phyloP scores from a whole-genome alignment of 2,888 invertebrate genomes.

The Tetheella fluctuosa region DNA sequence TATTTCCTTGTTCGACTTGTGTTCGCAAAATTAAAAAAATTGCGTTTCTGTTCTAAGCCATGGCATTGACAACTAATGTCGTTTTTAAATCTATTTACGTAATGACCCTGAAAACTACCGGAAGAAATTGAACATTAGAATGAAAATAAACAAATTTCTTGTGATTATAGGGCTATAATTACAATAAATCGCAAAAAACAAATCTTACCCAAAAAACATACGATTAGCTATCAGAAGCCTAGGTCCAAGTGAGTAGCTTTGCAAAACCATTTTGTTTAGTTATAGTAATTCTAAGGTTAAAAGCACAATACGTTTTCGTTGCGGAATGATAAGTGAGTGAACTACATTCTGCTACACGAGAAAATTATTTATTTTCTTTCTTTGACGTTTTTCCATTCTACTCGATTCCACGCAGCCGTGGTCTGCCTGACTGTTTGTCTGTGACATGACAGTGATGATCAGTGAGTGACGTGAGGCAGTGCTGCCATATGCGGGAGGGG shows the following conservation, averaged over 20 bases:
- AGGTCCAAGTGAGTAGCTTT: constrained; percentile 39
- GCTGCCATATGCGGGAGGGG: no score
- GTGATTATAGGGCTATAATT: not conserved
- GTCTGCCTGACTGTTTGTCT: no score
- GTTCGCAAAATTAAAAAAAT: constrained; percentile 68
- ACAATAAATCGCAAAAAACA: constrained; percentile 2
- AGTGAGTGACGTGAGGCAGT: no score
- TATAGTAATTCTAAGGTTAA: not conserved
- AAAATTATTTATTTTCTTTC: constrained; percentile 19
- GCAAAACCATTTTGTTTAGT: constrained; percentile 47
- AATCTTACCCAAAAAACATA: constrained; percentile 47
- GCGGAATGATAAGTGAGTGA: not conserved
- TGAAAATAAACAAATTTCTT: not conserved
- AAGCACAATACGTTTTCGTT: not conserved
- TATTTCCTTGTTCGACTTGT: constrained; percentile 86
- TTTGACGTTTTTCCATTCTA: not conserved
- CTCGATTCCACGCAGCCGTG: no score
- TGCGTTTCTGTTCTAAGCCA: constrained; percentile 52
- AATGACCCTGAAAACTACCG: constrained; percentile 81
- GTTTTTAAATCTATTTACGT: constrained; percentile 68
- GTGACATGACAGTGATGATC: no score
- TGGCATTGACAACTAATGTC: constrained; percentile 66
- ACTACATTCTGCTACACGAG: constrained; percentile 20
- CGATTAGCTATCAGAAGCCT: constrained; percentile 44
- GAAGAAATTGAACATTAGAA: constrained; percentile 28